Base-by-base conservation (phyloP, 2,797 vertebrate genomes). In the Orientallactaga sibirica region DNA sequence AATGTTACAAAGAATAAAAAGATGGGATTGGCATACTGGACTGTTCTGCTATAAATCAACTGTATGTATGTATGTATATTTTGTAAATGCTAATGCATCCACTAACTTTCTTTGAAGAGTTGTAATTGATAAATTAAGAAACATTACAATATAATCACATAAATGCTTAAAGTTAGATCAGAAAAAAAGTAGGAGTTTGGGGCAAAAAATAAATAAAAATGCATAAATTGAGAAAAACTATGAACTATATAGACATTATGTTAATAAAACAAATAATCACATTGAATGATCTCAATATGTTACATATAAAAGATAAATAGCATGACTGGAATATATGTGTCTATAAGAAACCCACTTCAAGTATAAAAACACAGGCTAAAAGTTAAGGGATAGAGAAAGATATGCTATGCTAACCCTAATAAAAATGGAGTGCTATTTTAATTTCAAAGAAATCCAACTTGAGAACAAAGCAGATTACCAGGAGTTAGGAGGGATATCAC, bases 181-280 rank as follows among this genome's bases (percentile, higher is more conserved):
- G 52, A 84, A 58, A 78, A 52, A 58, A 61, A 4, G 7, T 3
- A 0, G 0, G 5, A 22, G 0, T 0, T 15, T 4, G 2, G 14
- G 25, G 58, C 9, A 61, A 18, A 74, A 11, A 58, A 27, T 16
- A 83, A 84, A 14, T 29, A 11, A 22, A 92, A 37, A 74, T 11
- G 11, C 12, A 29, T 25, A 75, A 37, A 52, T 29, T 62, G 12
- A 86, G 78, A 90, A 75, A 3, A 68, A 9, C 52, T 94, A 62
- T 5, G 61, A 73, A 29, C 0, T n/a, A 88, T 9, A 10, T 62
- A 67, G 5, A 7, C 68, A 74, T 66, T 37, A 75, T 61, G 37
- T n/a, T 11, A 77, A n/a, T 18, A 22, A 52, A 41, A 78, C 61
- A 20, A 74, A 18, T 66, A 74, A 67, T 62, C 52, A 5, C 11